Evolutionary conservation across 1,140 invertebrate genomes (phyloP), one percentile per base, ranked within the genome.

Genomic region (Brachionus angularis): DNA sequence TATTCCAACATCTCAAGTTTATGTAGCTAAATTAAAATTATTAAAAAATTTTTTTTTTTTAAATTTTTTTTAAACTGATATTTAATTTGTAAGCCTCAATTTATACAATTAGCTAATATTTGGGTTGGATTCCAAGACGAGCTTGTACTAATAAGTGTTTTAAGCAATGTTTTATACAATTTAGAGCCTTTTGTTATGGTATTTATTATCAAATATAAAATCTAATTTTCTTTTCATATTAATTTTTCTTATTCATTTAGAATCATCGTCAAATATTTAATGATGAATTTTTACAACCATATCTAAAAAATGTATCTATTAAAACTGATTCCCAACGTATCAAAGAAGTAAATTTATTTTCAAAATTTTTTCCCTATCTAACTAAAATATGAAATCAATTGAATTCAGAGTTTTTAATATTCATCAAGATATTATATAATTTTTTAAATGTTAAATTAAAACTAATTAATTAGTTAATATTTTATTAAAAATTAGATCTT

Each of bases 101-200:
- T 82, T 71, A 80, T 81, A 36, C 77, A 81, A 71, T 73, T 82
- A 39, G 76, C 80, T 10, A 76, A 81, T 72, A 74, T 82, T 67
- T 82, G 81, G 81, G 80, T 77, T 74, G 76, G 80, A 29, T 80
- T 82, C 67, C 81, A 83, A 73, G 80, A 82, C 76, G 81, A 83
- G 72, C 81, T 81, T 79, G 79, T 82, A 0, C 71, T 82, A 27
- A 75, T 82, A 14, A 78, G 77, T 75, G 79, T 83, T 1, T 76
- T 81, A 10, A 81, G 77, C 73, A 83, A 81, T 74, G 81, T 82
- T 44, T 69, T 82, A 29, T 79, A 78, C 31, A 80, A 77, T 75
- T 73, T 82, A 25, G 79, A 81, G 62, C 78, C 79, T 34, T 82
- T 80, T 55, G 77, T 79, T 10, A 76, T 76, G 72, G 79, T 81